These are phyloP conservation scores for Euproctis similis DNA, from an alignment of 2,888 invertebrate species.

Conservation along the genomic window DNA sequence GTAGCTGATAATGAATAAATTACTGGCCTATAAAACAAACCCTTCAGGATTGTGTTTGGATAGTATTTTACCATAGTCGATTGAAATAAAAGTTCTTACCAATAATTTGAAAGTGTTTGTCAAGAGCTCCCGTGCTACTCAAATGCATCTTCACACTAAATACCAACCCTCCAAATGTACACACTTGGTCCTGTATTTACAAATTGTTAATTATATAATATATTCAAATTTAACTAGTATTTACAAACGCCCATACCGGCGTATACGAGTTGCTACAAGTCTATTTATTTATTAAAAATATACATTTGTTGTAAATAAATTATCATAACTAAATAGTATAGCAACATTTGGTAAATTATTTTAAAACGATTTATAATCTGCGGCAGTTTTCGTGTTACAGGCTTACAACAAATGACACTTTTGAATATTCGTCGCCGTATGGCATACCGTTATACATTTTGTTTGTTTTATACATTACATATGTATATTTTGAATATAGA, in stretches of 20 bases:
- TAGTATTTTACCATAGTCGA: too few relatives aligned
- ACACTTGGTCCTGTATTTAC: slow-evolving; percentile 68
- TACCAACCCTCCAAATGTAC: slow-evolving; percentile 37
- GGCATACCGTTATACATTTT: too few relatives aligned
- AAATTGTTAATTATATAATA: too few relatives aligned
- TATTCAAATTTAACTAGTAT: slow-evolving; percentile 67
- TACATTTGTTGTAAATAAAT: slow-evolving; percentile 1
- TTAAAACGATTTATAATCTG: neutral
- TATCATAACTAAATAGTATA: slow-evolving; percentile 1
- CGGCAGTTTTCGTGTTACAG: neutral
- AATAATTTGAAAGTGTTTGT: too few relatives aligned
- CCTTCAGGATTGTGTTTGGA: too few relatives aligned
- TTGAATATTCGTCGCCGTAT: too few relatives aligned
- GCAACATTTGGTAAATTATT: slow-evolving; percentile 1
- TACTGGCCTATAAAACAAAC: too few relatives aligned
- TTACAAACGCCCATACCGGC: slow-evolving; percentile 37
- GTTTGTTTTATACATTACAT: too few relatives aligned
- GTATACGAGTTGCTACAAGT: slow-evolving; percentile 11
- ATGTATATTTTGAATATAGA: too few relatives aligned
- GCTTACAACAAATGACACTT: too few relatives aligned
- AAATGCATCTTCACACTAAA: slow-evolving; percentile 37
- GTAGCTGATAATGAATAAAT: too few relatives aligned
- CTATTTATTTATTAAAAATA: slow-evolving; percentile 1
- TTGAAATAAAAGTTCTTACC: too few relatives aligned
- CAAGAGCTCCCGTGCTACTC: slow-evolving; percentile 24